A percentile compares a stretch with the other conserved stretches of the same genome.
Conservation (phyloP, 2,113 vertebrate species). For the Platanista minor region DNA sequence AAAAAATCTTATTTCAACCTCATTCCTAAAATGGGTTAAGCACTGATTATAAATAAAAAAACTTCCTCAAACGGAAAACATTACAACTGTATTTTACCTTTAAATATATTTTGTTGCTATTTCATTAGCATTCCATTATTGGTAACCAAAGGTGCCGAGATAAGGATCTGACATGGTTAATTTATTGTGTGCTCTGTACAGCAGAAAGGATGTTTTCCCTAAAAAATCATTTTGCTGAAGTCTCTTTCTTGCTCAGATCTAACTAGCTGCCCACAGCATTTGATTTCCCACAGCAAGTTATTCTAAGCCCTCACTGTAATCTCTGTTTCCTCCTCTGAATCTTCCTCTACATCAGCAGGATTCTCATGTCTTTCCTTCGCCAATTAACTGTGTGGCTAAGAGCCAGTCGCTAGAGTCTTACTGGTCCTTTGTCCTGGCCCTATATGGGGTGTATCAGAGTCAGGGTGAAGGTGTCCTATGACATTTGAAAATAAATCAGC, state of each 20-base stretch:
- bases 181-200: not conserved
- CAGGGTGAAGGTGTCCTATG: not conserved
- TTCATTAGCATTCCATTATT: not conserved
- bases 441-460: not conserved
- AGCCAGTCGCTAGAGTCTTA: not conserved
- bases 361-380: not conserved
- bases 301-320: not conserved
- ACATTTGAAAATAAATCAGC: not conserved
- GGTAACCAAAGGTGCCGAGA: not conserved
- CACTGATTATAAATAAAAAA: constrained; percentile 20
- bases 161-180: not conserved
- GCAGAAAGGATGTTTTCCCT: not conserved
- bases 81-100: constrained; percentile 17
- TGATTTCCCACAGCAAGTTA: constrained; percentile 23
- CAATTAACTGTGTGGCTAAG: not conserved
- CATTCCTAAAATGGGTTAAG: not conserved
- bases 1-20: not conserved
- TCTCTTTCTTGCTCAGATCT: constrained; percentile 23
- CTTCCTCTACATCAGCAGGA: not conserved
- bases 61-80: not conserved
- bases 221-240: not conserved
- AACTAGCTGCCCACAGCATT: not conserved
- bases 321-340: not conserved
- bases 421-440: not conserved
- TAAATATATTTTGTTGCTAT: constrained; percentile 17